These are phyloP conservation scores for Ammodytes marinus DNA, from an alignment of 2,113 vertebrate genomes.

Conservation along the genomic window DNA sequence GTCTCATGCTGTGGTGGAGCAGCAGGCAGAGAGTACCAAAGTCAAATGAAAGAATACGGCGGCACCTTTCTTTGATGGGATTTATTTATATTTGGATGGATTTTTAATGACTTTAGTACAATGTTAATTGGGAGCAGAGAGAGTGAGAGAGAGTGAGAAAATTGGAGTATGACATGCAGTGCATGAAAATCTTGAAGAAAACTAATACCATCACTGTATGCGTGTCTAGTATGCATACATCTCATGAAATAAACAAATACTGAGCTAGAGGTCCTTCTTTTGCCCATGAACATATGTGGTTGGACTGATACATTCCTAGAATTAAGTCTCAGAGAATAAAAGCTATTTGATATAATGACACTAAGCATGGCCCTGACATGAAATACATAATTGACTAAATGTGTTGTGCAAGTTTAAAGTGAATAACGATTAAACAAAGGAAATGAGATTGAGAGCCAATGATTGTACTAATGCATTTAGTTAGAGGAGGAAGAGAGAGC, in stretches of 20 bases:
- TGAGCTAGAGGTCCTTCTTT: neutral
- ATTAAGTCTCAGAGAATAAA: conserved; percentile 32
- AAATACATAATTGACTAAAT: conserved; percentile 3
- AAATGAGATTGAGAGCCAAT: conserved; percentile 30
- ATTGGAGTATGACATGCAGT: neutral
- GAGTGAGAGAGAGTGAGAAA: neutral
- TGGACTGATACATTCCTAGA: neutral
- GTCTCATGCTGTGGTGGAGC: conserved; percentile 87
- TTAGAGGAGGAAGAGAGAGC: conserved; percentile 17
- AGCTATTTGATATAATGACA: conserved; percentile 6
- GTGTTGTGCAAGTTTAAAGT: neutral
- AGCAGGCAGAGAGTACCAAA: neutral
- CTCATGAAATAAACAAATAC: conserved; percentile 9
- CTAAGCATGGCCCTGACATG: neutral
- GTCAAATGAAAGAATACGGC: neutral
- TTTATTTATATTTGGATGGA: neutral
- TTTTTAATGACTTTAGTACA: neutral
- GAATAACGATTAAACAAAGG: conserved; percentile 24
- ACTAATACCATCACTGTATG: neutral
- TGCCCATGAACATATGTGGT: neutral
- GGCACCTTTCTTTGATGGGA: neutral
- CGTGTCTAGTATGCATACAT: neutral
- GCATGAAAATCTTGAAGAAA: neutral
- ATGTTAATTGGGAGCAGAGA: neutral
- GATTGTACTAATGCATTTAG: conserved; percentile 42